Evolutionary conservation across 2,113 vertebrate species (phyloP).

Genomic region (Macquaria australasica): DNA sequence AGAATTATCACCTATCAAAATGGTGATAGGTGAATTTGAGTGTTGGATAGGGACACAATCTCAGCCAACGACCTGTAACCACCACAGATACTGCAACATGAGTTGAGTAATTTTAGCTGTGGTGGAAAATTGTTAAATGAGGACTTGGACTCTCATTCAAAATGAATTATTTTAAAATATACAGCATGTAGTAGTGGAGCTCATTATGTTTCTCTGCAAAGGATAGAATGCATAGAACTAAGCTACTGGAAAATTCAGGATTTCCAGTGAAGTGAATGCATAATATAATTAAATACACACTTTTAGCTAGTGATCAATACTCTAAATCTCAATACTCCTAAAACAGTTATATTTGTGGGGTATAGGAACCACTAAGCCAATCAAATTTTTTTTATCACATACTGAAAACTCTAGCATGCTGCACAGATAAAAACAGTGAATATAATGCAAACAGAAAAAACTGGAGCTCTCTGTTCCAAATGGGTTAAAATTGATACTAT

Average conservation of each 20-base stretch:
- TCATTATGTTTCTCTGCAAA: slow-evolving; percentile 10
- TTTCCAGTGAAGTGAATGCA: background rate
- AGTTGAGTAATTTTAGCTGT: background rate
- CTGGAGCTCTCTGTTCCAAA: background rate
- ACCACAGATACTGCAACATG: background rate
- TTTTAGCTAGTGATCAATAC: background rate
- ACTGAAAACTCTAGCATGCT: slow-evolving; percentile 45
- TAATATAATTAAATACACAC: background rate
- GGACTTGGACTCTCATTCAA: background rate
- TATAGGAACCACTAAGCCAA: slow-evolving; percentile 3
- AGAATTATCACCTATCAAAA: slow-evolving; percentile 1
- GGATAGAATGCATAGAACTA: background rate
- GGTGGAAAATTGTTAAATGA: slow-evolving; percentile 1
- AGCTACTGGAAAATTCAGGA: background rate
- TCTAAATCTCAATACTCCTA: too few species aligned
- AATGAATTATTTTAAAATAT: background rate
- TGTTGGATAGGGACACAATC: background rate
- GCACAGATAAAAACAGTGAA: slow-evolving; percentile 40
- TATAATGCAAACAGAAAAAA: slow-evolving; percentile 24
- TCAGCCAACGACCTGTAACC: background rate
- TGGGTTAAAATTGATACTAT: background rate
- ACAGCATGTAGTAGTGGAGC: background rate
- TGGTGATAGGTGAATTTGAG: background rate
- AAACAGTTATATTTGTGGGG: background rate
- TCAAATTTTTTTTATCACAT: background rate